Conservation (phyloP, 2,113 vertebrate species). For the Haemorhous mexicanus region DNA sequence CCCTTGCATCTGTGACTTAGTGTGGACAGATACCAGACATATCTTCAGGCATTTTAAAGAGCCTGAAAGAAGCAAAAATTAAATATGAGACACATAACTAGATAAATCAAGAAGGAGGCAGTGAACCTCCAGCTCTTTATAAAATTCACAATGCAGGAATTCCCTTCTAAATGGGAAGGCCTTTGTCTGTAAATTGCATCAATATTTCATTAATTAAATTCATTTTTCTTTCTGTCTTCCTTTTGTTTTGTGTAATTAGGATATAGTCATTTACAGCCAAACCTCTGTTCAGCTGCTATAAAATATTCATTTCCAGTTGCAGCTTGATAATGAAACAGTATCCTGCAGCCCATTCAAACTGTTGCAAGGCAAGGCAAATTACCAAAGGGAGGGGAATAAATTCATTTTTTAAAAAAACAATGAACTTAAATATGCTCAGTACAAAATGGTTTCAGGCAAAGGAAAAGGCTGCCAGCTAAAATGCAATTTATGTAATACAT, state of each 20-base stretch:
- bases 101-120: neutral
- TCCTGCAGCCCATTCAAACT: slow-evolving; percentile 39
- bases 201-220: slow-evolving; percentile 52
- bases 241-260: slow-evolving; percentile 54
- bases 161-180: neutral
- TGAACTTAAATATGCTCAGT: neutral
- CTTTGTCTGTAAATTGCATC: slow-evolving; percentile 18
- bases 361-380: slow-evolving; percentile 23
- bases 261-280: slow-evolving; percentile 46
- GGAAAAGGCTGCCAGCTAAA: slow-evolving; percentile 5
- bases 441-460: slow-evolving; percentile 29
- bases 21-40: neutral
- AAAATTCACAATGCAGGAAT: neutral
- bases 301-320: slow-evolving; percentile 51
- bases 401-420: neutral
- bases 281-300: slow-evolving; percentile 29
- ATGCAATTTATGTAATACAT: slow-evolving; percentile 32
- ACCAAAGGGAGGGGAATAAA: slow-evolving; percentile 10
- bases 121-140: neutral
- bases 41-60: neutral
- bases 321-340: slow-evolving; percentile 34
- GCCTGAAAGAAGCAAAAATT: neutral
- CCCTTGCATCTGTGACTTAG: neutral
- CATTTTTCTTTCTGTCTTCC: slow-evolving; percentile 9
- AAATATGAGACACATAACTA: neutral